These are phyloP conservation scores for Malurus cyaneus DNA, from an alignment of 2,113 vertebrate species.

Conservation along the genomic window DNA sequence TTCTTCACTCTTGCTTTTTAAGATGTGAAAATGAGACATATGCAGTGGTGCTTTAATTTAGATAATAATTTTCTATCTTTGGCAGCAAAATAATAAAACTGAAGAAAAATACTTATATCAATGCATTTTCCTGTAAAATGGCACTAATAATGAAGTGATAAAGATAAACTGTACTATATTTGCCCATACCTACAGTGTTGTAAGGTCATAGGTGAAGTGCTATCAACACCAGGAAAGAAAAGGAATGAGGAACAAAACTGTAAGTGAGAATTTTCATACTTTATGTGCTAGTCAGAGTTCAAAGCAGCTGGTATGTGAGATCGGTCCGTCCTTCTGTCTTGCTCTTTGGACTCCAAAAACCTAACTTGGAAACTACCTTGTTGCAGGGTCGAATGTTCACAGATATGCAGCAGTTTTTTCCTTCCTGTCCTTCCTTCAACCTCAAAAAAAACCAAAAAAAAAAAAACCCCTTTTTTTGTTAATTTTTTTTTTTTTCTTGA, in stretches of 20 bases:
- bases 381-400: not conserved
- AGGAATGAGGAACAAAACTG: not conserved
- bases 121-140: not conserved
- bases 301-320: not conserved
- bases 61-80: constrained; percentile 11
- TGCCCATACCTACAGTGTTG: not conserved
- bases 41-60: constrained; percentile 23
- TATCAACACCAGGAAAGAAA: not conserved
- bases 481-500: not conserved
- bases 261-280: not conserved
- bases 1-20: not conserved
- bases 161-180: not conserved
- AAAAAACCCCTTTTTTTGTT: not conserved
- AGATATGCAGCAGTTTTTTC: not conserved
- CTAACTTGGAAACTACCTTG: not conserved
- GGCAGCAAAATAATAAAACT: not conserved
- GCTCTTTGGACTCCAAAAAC: not conserved
- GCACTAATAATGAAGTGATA: not conserved
- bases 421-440: not conserved
- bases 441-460: not conserved
- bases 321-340: not conserved
- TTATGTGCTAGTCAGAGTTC: not conserved
- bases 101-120: not conserved
- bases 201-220: not conserved
- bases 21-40: constrained; percentile 3